These are phyloP conservation scores for Pristionchus fissidentatus DNA, from an alignment of 2,888 invertebrate genomes.

Conservation along the genomic window DNA sequence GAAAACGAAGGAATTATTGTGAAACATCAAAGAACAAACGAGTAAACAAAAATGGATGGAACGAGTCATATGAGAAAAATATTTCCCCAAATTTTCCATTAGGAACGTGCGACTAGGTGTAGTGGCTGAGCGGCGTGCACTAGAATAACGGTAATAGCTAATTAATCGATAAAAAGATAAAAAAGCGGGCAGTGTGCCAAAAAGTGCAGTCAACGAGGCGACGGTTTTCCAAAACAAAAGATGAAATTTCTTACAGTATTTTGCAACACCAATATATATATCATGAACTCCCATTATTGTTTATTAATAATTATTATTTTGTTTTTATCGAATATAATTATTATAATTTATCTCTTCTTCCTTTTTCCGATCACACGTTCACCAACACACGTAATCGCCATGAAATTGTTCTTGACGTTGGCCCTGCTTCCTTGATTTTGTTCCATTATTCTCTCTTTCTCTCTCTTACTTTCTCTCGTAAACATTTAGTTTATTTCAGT, in stretches of 20 bases:
- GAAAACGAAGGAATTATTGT: too few relatives aligned
- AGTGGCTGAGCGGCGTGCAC: too few relatives aligned
- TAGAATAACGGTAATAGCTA: too few relatives aligned
- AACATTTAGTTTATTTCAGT: not conserved
- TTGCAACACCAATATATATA: too few relatives aligned
- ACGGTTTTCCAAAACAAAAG: not conserved
- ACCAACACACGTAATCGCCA: too few relatives aligned
- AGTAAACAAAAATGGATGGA: not conserved
- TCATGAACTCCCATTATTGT: not conserved
- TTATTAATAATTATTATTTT: not conserved
- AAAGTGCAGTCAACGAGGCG: not conserved
- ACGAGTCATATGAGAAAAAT: not conserved
- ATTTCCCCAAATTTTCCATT: too few relatives aligned
- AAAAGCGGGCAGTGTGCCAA: not conserved
- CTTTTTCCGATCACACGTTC: not conserved
- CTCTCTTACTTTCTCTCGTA: not conserved
- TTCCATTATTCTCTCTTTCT: not conserved
- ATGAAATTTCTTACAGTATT: constrained; percentile 2
- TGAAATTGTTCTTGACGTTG: not conserved
- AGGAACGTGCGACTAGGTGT: too few relatives aligned
- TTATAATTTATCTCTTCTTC: not conserved
- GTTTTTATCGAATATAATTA: not conserved
- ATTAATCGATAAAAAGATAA: not conserved
- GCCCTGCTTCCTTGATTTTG: not conserved
- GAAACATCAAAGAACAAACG: not conserved